Base-by-base conservation (phyloP, 2,113 vertebrate genomes). In the Xiphophorus hellerii region DNA sequence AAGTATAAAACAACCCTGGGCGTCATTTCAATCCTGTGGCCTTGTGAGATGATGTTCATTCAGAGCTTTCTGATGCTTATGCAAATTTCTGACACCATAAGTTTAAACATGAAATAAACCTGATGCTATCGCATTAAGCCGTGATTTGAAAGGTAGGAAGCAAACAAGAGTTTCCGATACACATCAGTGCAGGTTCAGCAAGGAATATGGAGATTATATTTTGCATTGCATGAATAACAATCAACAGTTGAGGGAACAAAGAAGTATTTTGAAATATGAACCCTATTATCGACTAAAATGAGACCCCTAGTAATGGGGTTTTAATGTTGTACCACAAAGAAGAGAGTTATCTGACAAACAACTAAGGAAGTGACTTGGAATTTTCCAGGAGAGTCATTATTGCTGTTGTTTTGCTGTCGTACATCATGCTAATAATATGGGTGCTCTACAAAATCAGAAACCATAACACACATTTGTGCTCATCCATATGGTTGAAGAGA, bases 61-160 rank as follows among this genome's bases (percentile, higher is more conserved):
- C 69, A 68, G 80, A 84, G 79, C 77, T 81, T 81, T 81, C 74
- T 91, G 77, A 92, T 77, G 71, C 83, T 88, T 88, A 91, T 93
- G 88, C 86, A 88, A 91, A 93, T 93, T 35, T 73, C 71, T 14
- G 83, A 91, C 90, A 90, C 87, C 81, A 63, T 71, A 86, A 86
- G 73, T 93, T 93, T 92, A 92, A 89, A 90, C 76, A 86, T 77
- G 72, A 88, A 92, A 90, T 90, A 89, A 92, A 89, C 87, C 75
- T 51, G 73, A 86, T 73, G 65, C 79, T 69, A 87, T 91, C 80
- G 28, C 85, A 84, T 90, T 88, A 89, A 87, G 78, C 81, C 60
- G 73, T 29, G 72, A 54, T 71, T 69, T 72, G 82, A 87, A 88
- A 88, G 83, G 91, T 88, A 78, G 82, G 81, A 90, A 71, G 83